Percentiles rank a stretch among this genome's conserved stretches.
Evolutionary conservation across 2,113 vertebrate species (phyloP).

Genomic region (Tamias sibiricus): DNA sequence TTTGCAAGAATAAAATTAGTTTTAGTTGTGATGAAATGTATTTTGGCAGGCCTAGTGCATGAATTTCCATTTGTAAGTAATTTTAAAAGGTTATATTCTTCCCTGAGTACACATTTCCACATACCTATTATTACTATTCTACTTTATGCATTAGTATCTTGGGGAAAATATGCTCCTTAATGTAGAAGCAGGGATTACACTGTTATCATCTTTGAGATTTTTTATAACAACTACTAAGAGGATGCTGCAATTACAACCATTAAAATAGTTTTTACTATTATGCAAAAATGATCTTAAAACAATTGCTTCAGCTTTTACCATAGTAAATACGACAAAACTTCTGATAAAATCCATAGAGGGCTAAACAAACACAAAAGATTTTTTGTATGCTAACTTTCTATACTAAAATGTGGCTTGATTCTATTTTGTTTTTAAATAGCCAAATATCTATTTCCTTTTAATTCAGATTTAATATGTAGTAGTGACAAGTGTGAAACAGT

Average conservation of each 20-base stretch:
- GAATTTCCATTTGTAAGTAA: slow-evolving; percentile 86
- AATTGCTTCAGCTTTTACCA: slow-evolving; percentile 61
- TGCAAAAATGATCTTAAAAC: slow-evolving; percentile 78
- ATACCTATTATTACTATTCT: slow-evolving; percentile 83
- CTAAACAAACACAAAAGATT: slow-evolving; percentile 69
- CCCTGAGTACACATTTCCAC: slow-evolving; percentile 79
- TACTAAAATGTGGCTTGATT: background rate
- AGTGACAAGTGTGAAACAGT: background rate
- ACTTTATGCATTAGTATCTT: slow-evolving; percentile 78
- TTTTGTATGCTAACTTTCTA: slow-evolving; percentile 53
- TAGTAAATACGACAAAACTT: slow-evolving; percentile 54
- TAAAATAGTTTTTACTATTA: slow-evolving; percentile 81
- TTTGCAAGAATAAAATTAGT: slow-evolving; percentile 85
- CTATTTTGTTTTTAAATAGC: slow-evolving; percentile 32
- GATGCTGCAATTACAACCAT: slow-evolving; percentile 83
- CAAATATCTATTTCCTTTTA: background rate
- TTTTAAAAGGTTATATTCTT: slow-evolving; percentile 83
- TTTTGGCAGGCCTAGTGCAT: slow-evolving; percentile 82
- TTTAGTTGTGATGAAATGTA: slow-evolving; percentile 82
- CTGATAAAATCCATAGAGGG: slow-evolving; percentile 52
- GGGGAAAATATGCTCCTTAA: slow-evolving; percentile 79
- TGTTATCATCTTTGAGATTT: slow-evolving; percentile 83
- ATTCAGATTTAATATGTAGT: background rate
- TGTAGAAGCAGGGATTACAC: slow-evolving; percentile 75
- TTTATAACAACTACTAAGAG: slow-evolving; percentile 82